Evolutionary conservation across 2,113 vertebrate genomes (phyloP).

Genomic region (Callionymus lyra): DNA sequence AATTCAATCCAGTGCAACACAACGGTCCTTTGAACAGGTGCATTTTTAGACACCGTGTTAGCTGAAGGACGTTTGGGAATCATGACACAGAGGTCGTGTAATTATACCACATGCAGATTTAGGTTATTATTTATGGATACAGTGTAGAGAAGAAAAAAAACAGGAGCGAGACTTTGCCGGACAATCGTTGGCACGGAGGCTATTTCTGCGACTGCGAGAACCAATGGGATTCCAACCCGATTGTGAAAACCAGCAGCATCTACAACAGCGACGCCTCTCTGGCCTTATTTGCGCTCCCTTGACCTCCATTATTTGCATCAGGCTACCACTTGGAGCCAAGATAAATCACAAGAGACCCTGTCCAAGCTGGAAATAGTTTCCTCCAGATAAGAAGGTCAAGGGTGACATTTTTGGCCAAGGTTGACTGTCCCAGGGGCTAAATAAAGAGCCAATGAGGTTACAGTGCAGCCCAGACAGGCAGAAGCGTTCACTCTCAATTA

Average conservation of each 20-base stretch:
- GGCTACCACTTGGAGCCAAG: constrained; percentile 45
- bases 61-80: no score
- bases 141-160: no score
- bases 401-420: constrained; percentile 67
- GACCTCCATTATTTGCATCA: constrained; percentile 52
- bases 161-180: no score
- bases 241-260: background rate
- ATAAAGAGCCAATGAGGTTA: constrained; percentile 59
- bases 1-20: no score
- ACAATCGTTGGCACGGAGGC: no score
- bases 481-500: constrained; percentile 46
- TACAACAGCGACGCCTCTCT: constrained; percentile 13
- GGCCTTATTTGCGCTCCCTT: constrained; percentile 5
- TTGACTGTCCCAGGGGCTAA: constrained; percentile 60
- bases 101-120: no score
- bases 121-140: no score
- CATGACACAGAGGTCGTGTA: no score
- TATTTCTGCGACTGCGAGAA: no score
- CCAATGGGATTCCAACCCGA: background rate
- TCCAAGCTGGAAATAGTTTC: constrained; percentile 58
- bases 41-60: no score
- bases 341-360: constrained; percentile 53
- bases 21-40: no score
- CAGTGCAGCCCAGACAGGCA: constrained; percentile 29
- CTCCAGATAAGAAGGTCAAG: constrained; percentile 62